A percentile compares a stretch with the other conserved stretches of the same genome.
Conservation (phyloP, 2,113 vertebrate genomes). For the Carassius carassius region DNA sequence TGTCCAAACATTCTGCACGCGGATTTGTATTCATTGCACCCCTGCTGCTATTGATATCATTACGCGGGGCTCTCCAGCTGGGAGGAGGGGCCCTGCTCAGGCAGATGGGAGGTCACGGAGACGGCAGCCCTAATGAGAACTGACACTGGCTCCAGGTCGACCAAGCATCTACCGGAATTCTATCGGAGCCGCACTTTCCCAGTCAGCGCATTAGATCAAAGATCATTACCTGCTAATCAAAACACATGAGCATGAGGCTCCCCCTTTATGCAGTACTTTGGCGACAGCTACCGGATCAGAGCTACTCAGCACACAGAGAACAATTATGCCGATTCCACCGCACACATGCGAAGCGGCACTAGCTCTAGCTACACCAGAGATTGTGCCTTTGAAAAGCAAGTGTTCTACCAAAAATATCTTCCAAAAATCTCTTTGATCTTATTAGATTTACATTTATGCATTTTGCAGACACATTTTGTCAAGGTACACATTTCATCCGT, state of each 20-base stretch:
- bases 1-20: slow-evolving; percentile 80
- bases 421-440: not conserved
- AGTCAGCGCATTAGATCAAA: slow-evolving; percentile 82
- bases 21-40: slow-evolving; percentile 85
- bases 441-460: not conserved
- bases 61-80: slow-evolving; percentile 76
- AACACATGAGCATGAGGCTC: slow-evolving; percentile 74
- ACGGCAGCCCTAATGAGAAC: slow-evolving; percentile 75
- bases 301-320: slow-evolving; percentile 33
- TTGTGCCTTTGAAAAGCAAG: not conserved
- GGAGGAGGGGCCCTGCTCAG: slow-evolving; percentile 68
- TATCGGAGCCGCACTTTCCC: slow-evolving; percentile 78
- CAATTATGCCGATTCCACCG: not conserved
- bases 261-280: slow-evolving; percentile 46
- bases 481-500: no score
- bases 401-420: not conserved
- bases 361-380: not conserved
- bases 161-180: slow-evolving; percentile 79
- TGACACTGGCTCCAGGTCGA: slow-evolving; percentile 84
- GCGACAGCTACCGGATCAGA: slow-evolving; percentile 55
- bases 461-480: no score
- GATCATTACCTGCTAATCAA: slow-evolving; percentile 82
- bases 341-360: not conserved
- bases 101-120: slow-evolving; percentile 71
- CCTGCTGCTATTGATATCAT: slow-evolving; percentile 84